Percentiles rank a stretch among this genome's conserved stretches.
Evolutionary conservation across 2,113 vertebrate species (phyloP).

Genomic region (Callopanchax toddi): DNA sequence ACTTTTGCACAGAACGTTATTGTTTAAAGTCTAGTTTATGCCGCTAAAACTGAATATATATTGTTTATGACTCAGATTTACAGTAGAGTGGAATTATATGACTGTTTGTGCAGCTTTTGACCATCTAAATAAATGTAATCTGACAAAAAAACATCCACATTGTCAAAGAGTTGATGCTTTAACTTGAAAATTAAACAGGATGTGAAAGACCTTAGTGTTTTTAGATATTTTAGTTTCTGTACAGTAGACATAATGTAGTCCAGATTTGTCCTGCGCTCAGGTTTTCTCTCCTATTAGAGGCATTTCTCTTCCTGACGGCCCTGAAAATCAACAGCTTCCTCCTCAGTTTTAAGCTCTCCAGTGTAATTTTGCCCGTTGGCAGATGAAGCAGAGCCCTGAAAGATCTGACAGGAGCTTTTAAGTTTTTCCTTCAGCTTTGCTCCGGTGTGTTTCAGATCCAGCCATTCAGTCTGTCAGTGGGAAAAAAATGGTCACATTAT

Average conservation of each 20-base stretch:
- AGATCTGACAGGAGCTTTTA: slow-evolving; percentile 19
- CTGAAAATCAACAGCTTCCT: slow-evolving; percentile 6
- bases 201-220: no score
- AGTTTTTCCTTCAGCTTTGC: slow-evolving; percentile 6
- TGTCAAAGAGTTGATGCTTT: no score
- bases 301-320: neutral
- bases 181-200: no score
- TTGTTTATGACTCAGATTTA: no score
- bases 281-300: neutral
- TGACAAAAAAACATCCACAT: neutral
- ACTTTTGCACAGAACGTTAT: no score
- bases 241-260: neutral
- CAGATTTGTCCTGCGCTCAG: neutral
- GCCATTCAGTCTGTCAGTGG: neutral
- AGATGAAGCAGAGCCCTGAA: slow-evolving; percentile 8
- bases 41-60: no score
- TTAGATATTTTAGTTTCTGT: no score
- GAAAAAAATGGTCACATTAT: slow-evolving; percentile 10
- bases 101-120: neutral
- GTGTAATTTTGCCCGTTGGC: slow-evolving; percentile 1
- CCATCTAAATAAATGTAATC: neutral
- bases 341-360: neutral
- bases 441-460: neutral
- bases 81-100: no score
- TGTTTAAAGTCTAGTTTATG: no score